A percentile compares a stretch with the other conserved stretches of the same genome.
These are phyloP conservation scores for Columba guinea DNA, from an alignment of 2,797 vertebrate species.

Conservation along the genomic window DNA sequence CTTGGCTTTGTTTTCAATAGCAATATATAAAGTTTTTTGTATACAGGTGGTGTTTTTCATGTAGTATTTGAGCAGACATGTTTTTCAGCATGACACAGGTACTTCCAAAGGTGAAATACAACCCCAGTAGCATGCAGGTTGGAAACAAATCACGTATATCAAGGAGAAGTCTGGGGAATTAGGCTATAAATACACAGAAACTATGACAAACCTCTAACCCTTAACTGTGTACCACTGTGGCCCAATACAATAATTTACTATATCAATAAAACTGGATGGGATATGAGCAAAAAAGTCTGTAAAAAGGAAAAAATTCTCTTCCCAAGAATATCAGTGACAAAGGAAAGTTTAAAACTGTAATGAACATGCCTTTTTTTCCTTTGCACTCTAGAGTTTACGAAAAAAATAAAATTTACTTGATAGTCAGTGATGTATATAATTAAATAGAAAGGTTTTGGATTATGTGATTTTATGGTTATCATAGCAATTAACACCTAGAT, in stretches of 20 bases:
- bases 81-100: background rate
- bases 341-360: background rate
- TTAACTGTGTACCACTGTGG: conserved; percentile 10
- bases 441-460: conserved; percentile 48
- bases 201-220: conserved; percentile 51
- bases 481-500: conserved; percentile 14
- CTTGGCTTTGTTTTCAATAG: background rate
- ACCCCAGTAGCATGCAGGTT: background rate
- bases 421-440: conserved; percentile 47
- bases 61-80: background rate
- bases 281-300: background rate
- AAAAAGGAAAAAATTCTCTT: background rate
- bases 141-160: conserved; percentile 31
- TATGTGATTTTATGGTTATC: conserved; percentile 33
- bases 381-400: background rate
- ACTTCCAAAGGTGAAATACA: conserved; percentile 23
- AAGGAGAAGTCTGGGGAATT: conserved; percentile 23
- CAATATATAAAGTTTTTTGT: background rate
- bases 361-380: background rate
- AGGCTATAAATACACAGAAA: conserved; percentile 48
- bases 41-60: background rate
- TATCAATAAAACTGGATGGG: conserved; percentile 22
- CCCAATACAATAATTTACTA: conserved; percentile 24
- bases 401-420: background rate
- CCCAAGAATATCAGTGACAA: background rate